Evolutionary conservation across 2,888 invertebrate genomes (phyloP).

Genomic region (Polyommatus icarus): DNA sequence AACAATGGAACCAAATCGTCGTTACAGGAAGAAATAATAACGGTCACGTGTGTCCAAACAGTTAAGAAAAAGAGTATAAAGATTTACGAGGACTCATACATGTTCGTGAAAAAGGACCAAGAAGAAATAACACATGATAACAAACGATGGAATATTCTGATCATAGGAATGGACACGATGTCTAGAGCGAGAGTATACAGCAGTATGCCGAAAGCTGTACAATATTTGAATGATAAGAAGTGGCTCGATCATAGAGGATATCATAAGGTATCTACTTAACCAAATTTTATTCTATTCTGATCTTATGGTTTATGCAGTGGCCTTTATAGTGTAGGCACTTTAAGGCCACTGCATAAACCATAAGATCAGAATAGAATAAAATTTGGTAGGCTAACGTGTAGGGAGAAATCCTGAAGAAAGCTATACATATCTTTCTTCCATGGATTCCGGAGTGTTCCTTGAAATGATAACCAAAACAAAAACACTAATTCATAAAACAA

Average conservation of each 20-base stretch:
- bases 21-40: conserved; percentile 52
- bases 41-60: conserved; percentile 48
- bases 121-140: not conserved
- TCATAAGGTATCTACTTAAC: conserved; percentile 66
- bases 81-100: conserved; percentile 55
- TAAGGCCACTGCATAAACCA: no score
- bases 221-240: conserved; percentile 82
- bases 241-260: conserved; percentile 89
- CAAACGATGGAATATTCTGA: conserved; percentile 78
- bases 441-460: not conserved
- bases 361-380: no score
- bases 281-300: not conserved
- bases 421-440: not conserved
- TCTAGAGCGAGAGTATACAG: conserved; percentile 88
- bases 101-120: conserved; percentile 49
- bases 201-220: conserved; percentile 86
- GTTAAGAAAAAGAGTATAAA: conserved; percentile 32
- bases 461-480: not conserved
- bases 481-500: conserved; percentile 14
- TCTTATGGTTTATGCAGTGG: not conserved
- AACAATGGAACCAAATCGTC: conserved; percentile 45
- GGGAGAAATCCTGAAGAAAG: not conserved
- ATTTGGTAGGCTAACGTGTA: no score
- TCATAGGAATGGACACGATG: conserved; percentile 91
- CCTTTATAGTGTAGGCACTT: not conserved